Base-by-base conservation (phyloP, 2,888 invertebrate species). In the Brachyopa scutellaris region DNA sequence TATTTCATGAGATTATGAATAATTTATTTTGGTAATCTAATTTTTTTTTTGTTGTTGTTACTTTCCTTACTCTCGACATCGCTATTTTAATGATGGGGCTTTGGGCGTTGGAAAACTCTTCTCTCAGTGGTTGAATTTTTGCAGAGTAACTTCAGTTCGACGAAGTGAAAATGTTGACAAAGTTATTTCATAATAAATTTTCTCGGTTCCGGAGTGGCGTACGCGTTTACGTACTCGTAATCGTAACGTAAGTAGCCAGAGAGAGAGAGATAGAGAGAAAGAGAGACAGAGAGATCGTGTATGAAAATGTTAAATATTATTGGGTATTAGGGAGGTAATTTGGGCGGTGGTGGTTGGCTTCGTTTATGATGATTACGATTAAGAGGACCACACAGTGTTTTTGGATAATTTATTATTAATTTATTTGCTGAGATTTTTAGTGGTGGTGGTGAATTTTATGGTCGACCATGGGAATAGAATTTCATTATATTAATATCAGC, bases 11-110 rank as follows among this genome's bases (percentile, higher is more conserved):
- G 64, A 51, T 59, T 66, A 66, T 82, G 62, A 82, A 77, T 76
- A 59, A 69, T 82, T 82, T 76, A 66, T 76, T 51, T 70, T 59
- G 45, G 51, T 76, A 76, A 53, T 82, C 77, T 77, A 70, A 66
- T 77, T 59, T 59, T 51, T 73, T 17, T 23, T n/a, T 38, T 29
- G 4, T 8, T 19, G 2, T n/a, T n/a, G n/a, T n/a, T n/a, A n/a
- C n/a, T n/a, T n/a, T n/a, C n/a, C n/a, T n/a, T n/a, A n/a, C n/a
- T n/a, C n/a, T n/a, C n/a, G n/a, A n/a, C n/a, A n/a, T n/a, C n/a
- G n/a, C n/a, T n/a, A n/a, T n/a, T n/a, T n/a, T n/a, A n/a, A n/a
- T n/a, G n/a, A n/a, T n/a, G n/a, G 8, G 8, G 23, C n/a, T 33
- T 8, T n/a, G 23, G 23, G 21, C 31, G 13, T n/a, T n/a, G 11